Conservation (phyloP, 64 coral and sea anemone genomes). For the Pocillopora damicornis region DNA sequence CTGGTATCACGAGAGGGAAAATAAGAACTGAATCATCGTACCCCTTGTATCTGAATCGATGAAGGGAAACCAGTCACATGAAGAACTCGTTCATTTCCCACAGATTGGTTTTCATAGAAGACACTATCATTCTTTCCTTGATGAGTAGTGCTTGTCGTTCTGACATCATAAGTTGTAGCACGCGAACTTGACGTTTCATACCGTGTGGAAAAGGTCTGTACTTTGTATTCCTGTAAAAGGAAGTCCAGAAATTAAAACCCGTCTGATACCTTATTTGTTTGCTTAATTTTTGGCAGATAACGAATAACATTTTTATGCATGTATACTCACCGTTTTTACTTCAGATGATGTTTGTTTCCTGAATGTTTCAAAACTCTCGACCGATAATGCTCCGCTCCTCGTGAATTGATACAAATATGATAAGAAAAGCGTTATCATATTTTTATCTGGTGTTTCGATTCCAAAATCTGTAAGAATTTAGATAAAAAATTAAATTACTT, state of each 20-base stretch:
- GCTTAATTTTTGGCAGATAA: too few species aligned
- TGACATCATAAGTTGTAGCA: neutral
- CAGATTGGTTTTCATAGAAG: slow-evolving; percentile 5
- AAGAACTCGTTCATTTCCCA: neutral
- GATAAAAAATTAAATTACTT: too few species aligned
- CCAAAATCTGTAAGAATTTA: neutral
- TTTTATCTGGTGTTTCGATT: slow-evolving; percentile 6
- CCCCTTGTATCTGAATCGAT: neutral
- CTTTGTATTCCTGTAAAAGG: slow-evolving; percentile 6
- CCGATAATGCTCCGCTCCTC: neutral
- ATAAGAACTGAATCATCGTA: neutral
- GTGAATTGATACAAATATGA: slow-evolving; percentile 30
- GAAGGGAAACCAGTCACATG: neutral
- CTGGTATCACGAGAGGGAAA: too few species aligned
- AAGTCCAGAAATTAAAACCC: neutral
- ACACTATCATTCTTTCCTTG: neutral
- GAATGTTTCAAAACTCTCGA: neutral
- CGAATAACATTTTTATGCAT: too few species aligned
- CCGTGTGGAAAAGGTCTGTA: neutral
- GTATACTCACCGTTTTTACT: neutral
- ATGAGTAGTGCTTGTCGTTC: neutral
- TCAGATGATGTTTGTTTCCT: neutral
- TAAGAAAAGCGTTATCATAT: slow-evolving; percentile 14
- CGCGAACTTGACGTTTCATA: neutral
- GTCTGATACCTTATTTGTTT: too few species aligned